Base-by-base conservation (phyloP, 1,140 invertebrate species). In the Eufriesea mexicana region DNA sequence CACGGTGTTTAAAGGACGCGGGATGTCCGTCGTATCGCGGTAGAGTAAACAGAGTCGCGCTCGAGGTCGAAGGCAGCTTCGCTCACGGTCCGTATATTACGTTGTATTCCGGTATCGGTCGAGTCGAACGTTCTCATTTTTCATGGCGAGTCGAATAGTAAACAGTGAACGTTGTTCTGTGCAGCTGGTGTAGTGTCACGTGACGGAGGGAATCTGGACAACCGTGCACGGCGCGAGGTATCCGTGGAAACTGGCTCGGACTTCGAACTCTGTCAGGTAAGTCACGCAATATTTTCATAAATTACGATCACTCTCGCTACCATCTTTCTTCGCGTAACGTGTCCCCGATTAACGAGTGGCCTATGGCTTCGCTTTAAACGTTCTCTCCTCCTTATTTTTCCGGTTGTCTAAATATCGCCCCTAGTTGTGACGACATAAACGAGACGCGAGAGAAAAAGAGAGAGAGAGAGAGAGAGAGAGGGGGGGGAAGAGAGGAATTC, bases 161-260 rank as follows among this genome's bases (percentile, higher is more conserved):
- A 55, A 64, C 49, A 59, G 86, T 87, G 86, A 76, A 70, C 55
- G 25, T 79, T 73, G 85, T 87, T 87, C 64, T 83, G 85, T 77
- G 85, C 71, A 66, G 68, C 71, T 80, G 83, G 79, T 89, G 88
- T 74, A 87, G 87, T 89, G 87, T 71, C 84, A 89, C 86, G 88
- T 89, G 87, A 81, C 78, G 49, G 67, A 71, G 57, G 67, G 51
- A 49, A 54, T 64, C 51, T 47, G 42, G 16, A 49, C 42, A 61
- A 78, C 42, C 74, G 70, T 28, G 45, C 66, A 5, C 49, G 64
- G 20, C 25, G 51, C 61, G 59, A 70, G 73, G 82, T 78, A 75
- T 73, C 72, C 68, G 73, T 75, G 59, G 83, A 84, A 73, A 68
- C 87, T 78, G 57, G 70, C 71, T 73, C 77, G 45, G n/a, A 45